Base-by-base conservation (phyloP, 1,140 invertebrate genomes). In the Rhynchophorus ferrugineus region DNA sequence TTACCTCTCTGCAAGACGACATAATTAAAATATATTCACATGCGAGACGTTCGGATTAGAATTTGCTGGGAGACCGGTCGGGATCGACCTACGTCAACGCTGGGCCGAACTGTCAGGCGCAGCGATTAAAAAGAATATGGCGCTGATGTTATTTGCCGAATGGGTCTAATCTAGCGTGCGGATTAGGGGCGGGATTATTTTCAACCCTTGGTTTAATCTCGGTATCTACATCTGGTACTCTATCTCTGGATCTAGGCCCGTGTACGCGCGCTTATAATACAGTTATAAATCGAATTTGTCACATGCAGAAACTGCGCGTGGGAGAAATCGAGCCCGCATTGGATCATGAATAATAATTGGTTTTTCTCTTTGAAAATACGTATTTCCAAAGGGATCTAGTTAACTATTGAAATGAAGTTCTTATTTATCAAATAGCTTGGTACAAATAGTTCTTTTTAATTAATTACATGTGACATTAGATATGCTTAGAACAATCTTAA, bases 151-250 rank as follows among this genome's bases (percentile, higher is more conserved):
- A 44, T 46, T 18, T 48, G 56, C 49, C 56, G 44, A 59, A 53
- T 44, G 37, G 42, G 37, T 21, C 41, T 53, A 59, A 59, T 59
- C 57, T 53, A 56, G 47, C 57, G 45, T 53, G 45, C 33, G 57
- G 57, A 59, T 59, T 59, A 59, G 47, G 54, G 50, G 57, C 45
- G 57, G 56, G 57, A 59, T 59, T 59, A 56, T 47, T 52, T 56
- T 53, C 57, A 56, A 59, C 57, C 57, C 54, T 53, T 46, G 52
- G 56, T 54, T 57, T 44, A 57, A 54, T 53, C 51, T 49, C 44
- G 56, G 54, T 39, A 50, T 55, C 44, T 50, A 50, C 56, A 58
- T 58, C 56, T 58, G 56, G 52, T 45, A 46, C 49, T 51, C 44
- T 45, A 39, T 53, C 43, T 46, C 38, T 34, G 49, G 49, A 38